A percentile compares a stretch with the other conserved stretches of the same genome.
phyloP scores from a whole-genome alignment of 2,888 invertebrate species.

The Eurytoma californica region DNA sequence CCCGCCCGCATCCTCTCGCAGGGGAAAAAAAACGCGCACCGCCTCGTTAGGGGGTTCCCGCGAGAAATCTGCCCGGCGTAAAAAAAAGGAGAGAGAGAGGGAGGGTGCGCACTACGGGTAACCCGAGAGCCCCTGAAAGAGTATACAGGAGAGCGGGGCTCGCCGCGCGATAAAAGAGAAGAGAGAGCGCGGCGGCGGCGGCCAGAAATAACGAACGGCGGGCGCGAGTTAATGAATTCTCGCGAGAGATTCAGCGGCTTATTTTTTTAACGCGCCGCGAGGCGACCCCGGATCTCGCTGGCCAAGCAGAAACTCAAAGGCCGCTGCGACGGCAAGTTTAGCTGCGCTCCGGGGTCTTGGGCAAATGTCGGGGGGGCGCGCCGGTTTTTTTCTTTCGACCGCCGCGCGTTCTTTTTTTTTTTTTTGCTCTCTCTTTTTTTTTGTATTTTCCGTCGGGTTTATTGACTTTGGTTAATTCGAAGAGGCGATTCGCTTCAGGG shows the following conservation, averaged over 20 bases:
- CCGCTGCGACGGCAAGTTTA: neutral
- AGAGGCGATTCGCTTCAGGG: no score
- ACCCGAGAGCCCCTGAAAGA: neutral
- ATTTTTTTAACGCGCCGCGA: neutral
- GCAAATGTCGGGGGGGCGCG: no score
- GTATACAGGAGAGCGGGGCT: neutral
- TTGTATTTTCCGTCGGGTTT: no score
- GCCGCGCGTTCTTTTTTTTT: no score
- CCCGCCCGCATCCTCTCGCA: no score
- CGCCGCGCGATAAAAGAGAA: neutral
- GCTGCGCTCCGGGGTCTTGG: neutral
- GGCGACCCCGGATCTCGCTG: neutral
- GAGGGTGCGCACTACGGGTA: neutral
- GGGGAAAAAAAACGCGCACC: no score
- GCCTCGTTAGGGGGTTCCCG: no score
- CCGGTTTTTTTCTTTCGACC: no score
- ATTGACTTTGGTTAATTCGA: no score
- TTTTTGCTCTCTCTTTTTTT: no score
- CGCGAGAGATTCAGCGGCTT: constrained; percentile 34
- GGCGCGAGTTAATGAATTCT: constrained; percentile 35
- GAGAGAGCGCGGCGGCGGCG: neutral
- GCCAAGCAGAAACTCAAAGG: constrained; percentile 38
- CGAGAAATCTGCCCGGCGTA: no score
- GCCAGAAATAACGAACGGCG: constrained; percentile 31
- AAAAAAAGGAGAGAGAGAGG: no score